Percentiles rank a stretch among this genome's conserved stretches.
Evolutionary conservation across 2,113 vertebrate species (phyloP).

Genomic region (Thalassarche chlororhynchos): DNA sequence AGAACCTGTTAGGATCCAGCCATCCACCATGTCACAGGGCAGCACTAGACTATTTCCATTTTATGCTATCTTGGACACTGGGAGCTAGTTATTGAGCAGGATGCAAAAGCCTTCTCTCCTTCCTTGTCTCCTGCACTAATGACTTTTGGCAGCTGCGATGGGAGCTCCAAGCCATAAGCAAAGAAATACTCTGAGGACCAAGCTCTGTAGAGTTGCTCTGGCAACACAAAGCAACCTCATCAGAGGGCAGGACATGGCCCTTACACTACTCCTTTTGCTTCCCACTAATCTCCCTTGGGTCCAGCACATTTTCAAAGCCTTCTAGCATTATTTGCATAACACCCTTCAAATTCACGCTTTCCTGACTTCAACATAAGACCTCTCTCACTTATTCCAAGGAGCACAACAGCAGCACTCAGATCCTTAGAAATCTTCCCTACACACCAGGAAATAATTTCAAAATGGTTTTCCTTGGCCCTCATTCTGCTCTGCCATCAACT

Average conservation of each 20-base stretch:
- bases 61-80: neutral
- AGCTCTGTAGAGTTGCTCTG: neutral
- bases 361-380: neutral
- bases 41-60: neutral
- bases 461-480: neutral
- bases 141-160: neutral
- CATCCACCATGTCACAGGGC: neutral
- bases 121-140: neutral
- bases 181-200: neutral
- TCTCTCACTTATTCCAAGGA: neutral
- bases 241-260: neutral
- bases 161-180: neutral
- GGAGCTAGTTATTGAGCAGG: neutral
- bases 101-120: neutral
- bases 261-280: neutral
- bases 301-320: neutral
- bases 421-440: neutral
- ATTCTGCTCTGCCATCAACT: neutral
- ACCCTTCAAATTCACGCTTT: neutral
- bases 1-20: neutral
- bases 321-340: neutral
- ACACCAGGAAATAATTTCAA: neutral
- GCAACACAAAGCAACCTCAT: neutral
- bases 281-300: neutral
- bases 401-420: neutral